Evolutionary conservation across 2,797 vertebrate genomes (phyloP), one percentile per base, ranked within the genome.

Genomic region (Girardinus metallicus): DNA sequence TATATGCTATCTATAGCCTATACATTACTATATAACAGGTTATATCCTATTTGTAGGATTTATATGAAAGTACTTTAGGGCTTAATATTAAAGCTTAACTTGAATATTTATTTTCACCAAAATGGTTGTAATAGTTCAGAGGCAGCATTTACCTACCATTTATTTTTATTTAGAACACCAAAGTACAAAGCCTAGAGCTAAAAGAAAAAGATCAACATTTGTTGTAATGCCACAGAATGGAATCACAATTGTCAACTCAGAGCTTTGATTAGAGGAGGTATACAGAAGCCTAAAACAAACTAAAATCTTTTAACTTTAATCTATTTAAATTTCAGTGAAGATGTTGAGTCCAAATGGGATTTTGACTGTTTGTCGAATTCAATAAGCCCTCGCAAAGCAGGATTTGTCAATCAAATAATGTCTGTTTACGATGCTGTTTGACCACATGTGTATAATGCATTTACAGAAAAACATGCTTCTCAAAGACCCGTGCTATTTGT

Each of bases 211-310:
- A 62, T 6, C 13, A 62, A 31, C 29, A 15, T 15, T 31, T 29
- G 15, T 62, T 62, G 29, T 34, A 31, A 31, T 34, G 29, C 15
- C 29, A 34, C 57, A 62, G 29, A 62, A 62, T 7, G 29, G n/a
- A 62, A 62, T 62, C 57, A 62, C 15, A 31, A 34, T n/a, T 0
- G 29, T 62, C 29, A 62, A 31, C 15, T 62, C n/a, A 16, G 29
- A 62, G 57, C 29, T 31, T 62, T 62, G 29, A 62, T 29, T 60
- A 6, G 55, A 31, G n/a, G 29, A 62, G 57, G 29, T 15, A 31
- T 62, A 8, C 57, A 34, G 57, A 62, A 62, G 57, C 57, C 57
- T 62, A 62, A 62, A 31, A 62, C 57, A 62, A 62, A 62, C 57
- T 16, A 31, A 62, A 60, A 31, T 34, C 5, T 62, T 62, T 62